These are phyloP conservation scores for Microcebus ravelobensis DNA, from an alignment of 2,113 vertebrate genomes.

Conservation along the genomic window DNA sequence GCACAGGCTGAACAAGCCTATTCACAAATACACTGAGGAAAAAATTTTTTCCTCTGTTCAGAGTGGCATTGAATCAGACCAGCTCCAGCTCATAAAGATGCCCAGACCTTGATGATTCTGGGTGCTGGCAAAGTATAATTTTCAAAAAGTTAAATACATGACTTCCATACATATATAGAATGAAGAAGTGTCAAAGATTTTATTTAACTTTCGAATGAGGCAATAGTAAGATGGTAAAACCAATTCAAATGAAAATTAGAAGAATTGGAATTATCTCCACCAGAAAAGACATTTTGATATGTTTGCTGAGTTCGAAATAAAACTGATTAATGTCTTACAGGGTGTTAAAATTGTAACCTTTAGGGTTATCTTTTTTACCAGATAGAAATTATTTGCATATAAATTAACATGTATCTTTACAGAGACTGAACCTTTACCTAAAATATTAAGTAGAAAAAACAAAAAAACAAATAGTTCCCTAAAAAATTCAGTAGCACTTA, in stretches of 20 bases:
- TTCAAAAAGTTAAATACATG: neutral
- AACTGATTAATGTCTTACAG: neutral
- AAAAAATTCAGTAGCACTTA: neutral
- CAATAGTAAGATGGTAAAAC: neutral
- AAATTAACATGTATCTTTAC: neutral
- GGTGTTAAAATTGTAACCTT: neutral
- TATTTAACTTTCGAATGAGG: neutral
- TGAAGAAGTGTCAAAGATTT: neutral
- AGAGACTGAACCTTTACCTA: neutral
- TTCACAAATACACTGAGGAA: neutral
- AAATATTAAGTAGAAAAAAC: neutral
- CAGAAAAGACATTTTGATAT: neutral
- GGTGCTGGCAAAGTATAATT: neutral
- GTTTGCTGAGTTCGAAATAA: constrained; percentile 22
- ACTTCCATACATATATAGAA: neutral
- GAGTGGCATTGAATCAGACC: neutral
- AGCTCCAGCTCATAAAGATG: neutral
- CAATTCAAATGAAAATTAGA: neutral
- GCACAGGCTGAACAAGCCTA: neutral
- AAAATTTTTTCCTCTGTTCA: neutral
- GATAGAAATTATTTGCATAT: neutral
- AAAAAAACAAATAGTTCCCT: neutral
- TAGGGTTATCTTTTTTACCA: neutral
- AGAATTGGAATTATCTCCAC: neutral
- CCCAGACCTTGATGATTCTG: neutral